These are phyloP conservation scores for Acanthoscelides obtectus DNA, from an alignment of 2,888 invertebrate species.

Conservation along the genomic window DNA sequence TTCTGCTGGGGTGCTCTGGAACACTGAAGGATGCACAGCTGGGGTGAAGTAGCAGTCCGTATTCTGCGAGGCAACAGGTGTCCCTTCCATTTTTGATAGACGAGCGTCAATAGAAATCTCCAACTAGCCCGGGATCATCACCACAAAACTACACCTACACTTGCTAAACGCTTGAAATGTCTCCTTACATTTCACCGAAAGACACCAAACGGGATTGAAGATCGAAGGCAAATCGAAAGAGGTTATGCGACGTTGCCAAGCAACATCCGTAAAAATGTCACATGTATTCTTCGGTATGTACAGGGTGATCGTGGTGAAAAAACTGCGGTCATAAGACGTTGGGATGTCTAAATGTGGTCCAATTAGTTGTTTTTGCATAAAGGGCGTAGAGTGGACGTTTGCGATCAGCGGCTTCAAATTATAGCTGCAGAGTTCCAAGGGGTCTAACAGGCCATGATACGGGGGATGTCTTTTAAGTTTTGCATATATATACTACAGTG, in stretches of 20 bases:
- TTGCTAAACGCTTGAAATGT: background rate
- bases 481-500: too few species aligned
- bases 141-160: too few species aligned
- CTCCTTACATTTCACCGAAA: background rate
- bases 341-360: too few species aligned
- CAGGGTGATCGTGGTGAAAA: too few species aligned
- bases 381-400: too few species aligned
- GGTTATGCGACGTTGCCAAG: background rate
- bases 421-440: too few species aligned
- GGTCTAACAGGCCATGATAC: too few species aligned
- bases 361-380: too few species aligned
- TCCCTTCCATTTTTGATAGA: background rate
- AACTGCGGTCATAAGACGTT: too few species aligned
- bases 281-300: background rate
- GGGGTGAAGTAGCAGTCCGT: constrained; percentile 18
- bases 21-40: constrained; percentile 13
- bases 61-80: constrained; percentile 4
- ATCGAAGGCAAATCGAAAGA: background rate
- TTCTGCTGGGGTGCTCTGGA: constrained; percentile 25
- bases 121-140: background rate
- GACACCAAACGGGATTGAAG: background rate
- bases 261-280: background rate
- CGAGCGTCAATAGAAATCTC: background rate
- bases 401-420: too few species aligned
- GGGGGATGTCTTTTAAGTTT: too few species aligned